phyloP scores from a whole-genome alignment of 2,797 vertebrate species.

The Euphonia xanthogaster region DNA sequence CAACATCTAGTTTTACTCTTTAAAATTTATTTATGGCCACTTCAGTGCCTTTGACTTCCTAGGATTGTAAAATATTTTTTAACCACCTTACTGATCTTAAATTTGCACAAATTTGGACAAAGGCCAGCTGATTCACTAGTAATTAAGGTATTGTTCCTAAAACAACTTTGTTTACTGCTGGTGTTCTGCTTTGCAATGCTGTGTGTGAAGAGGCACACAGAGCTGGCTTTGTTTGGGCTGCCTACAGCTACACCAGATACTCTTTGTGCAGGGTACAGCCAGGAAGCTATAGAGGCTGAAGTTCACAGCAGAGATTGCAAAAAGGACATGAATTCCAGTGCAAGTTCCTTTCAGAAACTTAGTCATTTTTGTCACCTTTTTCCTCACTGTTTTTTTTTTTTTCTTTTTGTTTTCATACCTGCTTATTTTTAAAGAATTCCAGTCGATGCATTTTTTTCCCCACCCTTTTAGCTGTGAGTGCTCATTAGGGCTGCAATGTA shows the following conservation, averaged over 20 bases:
- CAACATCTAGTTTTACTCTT: slow-evolving; percentile 40
- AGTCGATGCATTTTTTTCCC: background rate
- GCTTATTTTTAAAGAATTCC: background rate
- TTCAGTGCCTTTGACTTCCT: background rate
- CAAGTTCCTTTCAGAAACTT: background rate
- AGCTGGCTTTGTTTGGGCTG: background rate
- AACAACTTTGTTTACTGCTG: background rate
- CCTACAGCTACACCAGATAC: background rate
- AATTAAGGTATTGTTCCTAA: background rate
- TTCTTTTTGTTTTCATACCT: background rate
- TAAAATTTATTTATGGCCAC: background rate
- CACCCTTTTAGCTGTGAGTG: background rate
- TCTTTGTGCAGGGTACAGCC: background rate
- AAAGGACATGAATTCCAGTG: background rate
- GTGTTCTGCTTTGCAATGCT: background rate
- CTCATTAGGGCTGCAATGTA: background rate
- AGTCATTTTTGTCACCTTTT: background rate
- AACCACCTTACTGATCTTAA: background rate
- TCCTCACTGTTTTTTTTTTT: background rate
- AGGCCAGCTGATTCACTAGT: background rate
- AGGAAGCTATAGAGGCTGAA: background rate
- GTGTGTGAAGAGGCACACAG: background rate
- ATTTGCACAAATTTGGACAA: background rate
- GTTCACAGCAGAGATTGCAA: background rate
- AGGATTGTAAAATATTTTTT: background rate